These are phyloP conservation scores for Bilobella aurantiaca DNA, from an alignment of 1,140 invertebrate species.

Conservation along the genomic window DNA sequence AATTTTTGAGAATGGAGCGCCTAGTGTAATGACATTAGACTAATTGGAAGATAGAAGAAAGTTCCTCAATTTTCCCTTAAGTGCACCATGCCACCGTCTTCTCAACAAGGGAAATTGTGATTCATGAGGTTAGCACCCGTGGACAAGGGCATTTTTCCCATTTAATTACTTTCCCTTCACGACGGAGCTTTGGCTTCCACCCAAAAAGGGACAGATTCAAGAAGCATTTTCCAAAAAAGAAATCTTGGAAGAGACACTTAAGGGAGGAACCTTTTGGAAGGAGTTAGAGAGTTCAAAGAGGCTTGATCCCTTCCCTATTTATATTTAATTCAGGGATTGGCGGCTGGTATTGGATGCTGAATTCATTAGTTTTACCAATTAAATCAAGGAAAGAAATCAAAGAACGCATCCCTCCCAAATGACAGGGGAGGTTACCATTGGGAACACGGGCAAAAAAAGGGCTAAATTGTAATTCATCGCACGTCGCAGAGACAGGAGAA, in stretches of 20 bases:
- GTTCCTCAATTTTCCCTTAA: slow-evolving; percentile 4
- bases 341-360: too few relatives aligned
- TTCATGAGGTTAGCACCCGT: background rate
- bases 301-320: too few relatives aligned
- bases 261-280: too few relatives aligned
- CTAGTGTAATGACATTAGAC: slow-evolving; percentile 8
- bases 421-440: too few relatives aligned
- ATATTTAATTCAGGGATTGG: too few relatives aligned
- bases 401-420: too few relatives aligned
- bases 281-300: too few relatives aligned
- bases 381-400: too few relatives aligned
- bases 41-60: slow-evolving; percentile 5
- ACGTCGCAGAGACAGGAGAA: background rate
- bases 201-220: too few relatives aligned
- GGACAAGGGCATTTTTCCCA: background rate
- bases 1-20: background rate
- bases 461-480: background rate
- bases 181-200: background rate
- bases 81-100: background rate
- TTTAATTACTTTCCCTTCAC: slow-evolving; percentile 3
- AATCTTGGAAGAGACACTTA: too few relatives aligned
- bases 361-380: background rate
- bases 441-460: too few relatives aligned
- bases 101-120: background rate
- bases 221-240: too few relatives aligned